Percentiles rank a stretch among this genome's conserved stretches.
Conservation (phyloP, 2,888 invertebrate species). For the Eilema sororculum region DNA sequence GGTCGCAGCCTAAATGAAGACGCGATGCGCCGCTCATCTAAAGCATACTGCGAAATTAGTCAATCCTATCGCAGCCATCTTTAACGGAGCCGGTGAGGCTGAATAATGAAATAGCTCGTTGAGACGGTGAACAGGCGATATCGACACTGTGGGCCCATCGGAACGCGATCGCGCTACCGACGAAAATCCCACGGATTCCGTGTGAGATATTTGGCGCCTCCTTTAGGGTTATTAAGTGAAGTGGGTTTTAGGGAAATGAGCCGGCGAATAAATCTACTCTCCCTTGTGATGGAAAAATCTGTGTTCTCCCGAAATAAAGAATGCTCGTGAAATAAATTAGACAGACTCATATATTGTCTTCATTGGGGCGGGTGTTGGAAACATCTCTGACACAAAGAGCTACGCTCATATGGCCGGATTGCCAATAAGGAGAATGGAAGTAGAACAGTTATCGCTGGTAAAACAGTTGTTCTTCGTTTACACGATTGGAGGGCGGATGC, state of each 20-base stretch:
- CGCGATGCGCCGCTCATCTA: constrained; percentile 68
- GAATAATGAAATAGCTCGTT: constrained; percentile 85
- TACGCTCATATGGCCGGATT: constrained; percentile 68
- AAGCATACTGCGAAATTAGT: constrained; percentile 82
- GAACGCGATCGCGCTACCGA: constrained; percentile 68
- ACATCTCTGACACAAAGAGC: constrained; percentile 65
- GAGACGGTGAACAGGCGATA: constrained; percentile 72
- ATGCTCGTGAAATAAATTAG: constrained; percentile 77
- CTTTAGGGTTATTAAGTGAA: constrained; percentile 84
- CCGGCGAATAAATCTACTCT: constrained; percentile 75
- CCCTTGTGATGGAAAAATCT: constrained; percentile 70
- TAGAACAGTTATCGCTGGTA: constrained; percentile 66
- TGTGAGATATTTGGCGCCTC: constrained; percentile 81
- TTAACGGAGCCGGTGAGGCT: constrained; percentile 70
- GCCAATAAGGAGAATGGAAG: constrained; percentile 78
- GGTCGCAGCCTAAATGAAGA: constrained; percentile 77
- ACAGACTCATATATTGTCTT: constrained; percentile 77
- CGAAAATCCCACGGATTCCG: constrained; percentile 82
- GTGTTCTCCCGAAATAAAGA: constrained; percentile 76
- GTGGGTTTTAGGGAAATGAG: constrained; percentile 85
- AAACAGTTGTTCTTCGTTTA: constrained; percentile 64
- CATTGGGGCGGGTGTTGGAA: constrained; percentile 62
- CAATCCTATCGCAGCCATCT: constrained; percentile 81
- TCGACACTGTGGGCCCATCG: constrained; percentile 68
- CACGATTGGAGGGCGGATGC: constrained; percentile 51